Conservation (phyloP, 2,888 invertebrate species). For the Macrosoma leucophasiata region DNA sequence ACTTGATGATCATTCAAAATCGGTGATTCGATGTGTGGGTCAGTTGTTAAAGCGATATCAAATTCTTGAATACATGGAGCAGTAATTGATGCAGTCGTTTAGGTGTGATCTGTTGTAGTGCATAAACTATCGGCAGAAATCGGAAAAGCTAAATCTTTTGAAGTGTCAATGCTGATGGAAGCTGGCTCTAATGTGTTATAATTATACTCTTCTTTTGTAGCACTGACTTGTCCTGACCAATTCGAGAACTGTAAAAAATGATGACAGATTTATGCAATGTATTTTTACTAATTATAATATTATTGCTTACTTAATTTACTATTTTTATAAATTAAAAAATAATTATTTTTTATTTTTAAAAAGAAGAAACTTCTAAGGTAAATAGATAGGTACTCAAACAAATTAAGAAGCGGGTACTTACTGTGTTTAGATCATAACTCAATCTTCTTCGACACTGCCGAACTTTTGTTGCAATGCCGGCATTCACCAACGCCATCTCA, state of each 20-base stretch:
- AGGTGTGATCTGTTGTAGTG: slow-evolving; percentile 9
- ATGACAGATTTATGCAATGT: slow-evolving; percentile 1
- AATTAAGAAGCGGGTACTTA: slow-evolving; percentile 1
- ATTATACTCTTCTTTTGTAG: neutral
- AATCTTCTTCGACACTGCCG: slow-evolving; percentile 1
- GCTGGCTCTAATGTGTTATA: neutral
- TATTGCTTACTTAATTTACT: no score
- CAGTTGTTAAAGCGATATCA: slow-evolving; percentile 7
- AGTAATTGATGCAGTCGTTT: slow-evolving; percentile 6
- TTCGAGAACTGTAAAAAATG: neutral
- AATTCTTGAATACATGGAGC: slow-evolving; percentile 3
- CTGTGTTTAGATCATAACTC: slow-evolving; percentile 2
- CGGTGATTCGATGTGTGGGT: slow-evolving; percentile 6
- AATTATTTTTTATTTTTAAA: no score
- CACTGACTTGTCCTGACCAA: no score
- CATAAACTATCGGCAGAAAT: neutral
- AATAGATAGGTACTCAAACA: neutral
- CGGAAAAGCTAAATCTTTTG: slow-evolving; percentile 1
- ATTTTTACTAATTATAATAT: slow-evolving; percentile 1
- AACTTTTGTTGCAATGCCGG: neutral
- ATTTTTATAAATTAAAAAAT: no score
- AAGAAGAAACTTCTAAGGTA: neutral
- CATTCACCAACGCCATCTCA: slow-evolving; percentile 1
- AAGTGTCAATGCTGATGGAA: slow-evolving; percentile 1
- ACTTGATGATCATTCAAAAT: slow-evolving; percentile 8